Evolutionary conservation across 2,888 invertebrate genomes (phyloP).

Genomic region (Drosophila affinis): DNA sequence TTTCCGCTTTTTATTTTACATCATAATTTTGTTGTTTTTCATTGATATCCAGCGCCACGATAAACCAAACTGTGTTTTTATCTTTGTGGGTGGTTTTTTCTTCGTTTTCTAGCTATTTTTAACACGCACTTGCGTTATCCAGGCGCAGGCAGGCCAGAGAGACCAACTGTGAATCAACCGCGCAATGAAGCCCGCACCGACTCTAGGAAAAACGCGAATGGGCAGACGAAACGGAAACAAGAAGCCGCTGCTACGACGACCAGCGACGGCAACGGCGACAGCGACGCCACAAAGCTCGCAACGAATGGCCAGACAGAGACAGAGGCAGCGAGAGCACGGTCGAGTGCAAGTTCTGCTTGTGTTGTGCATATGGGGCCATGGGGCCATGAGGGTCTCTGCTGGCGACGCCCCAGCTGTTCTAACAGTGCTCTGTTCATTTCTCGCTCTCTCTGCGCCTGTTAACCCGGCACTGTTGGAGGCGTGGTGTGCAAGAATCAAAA

Average conservation of each 20-base stretch:
- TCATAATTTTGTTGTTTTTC: conserved; percentile 2
- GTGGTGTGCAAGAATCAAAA: neutral
- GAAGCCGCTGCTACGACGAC: conserved; percentile 47
- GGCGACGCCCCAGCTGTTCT: neutral
- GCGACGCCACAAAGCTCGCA: neutral
- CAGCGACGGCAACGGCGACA: neutral
- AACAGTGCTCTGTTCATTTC: neutral
- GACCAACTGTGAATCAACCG: neutral
- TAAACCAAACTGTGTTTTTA: conserved; percentile 6
- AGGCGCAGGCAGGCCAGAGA: neutral
- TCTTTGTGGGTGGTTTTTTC: conserved; percentile 44
- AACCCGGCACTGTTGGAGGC: neutral
- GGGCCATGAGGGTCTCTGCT: neutral
- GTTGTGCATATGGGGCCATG: neutral
- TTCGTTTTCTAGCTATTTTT: conserved; percentile 54
- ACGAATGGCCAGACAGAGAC: neutral
- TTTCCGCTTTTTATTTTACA: conserved; percentile 26
- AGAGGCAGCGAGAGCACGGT: neutral
- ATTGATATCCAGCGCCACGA: conserved; percentile 6
- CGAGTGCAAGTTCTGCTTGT: neutral
- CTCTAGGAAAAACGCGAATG: conserved; percentile 46
- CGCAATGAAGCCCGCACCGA: conserved; percentile 49
- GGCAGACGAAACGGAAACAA: conserved; percentile 57
- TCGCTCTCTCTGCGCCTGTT: neutral
- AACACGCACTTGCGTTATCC: conserved; percentile 48